phyloP scores from a whole-genome alignment of 1,140 invertebrate species.

The Batillaria attramentaria region DNA sequence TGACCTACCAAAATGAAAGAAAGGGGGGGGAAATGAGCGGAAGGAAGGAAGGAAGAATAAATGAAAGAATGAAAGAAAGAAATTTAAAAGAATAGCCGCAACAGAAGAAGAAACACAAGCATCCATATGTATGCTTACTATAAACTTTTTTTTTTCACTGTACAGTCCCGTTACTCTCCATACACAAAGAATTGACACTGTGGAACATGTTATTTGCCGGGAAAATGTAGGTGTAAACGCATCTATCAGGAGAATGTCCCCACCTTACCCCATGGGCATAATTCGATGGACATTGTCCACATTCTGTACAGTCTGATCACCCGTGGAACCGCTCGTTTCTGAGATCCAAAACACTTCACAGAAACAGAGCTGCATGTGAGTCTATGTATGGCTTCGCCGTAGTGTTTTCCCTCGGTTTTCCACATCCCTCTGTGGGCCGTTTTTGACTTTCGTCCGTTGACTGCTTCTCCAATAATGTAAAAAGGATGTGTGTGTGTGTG shows the following conservation, averaged over 20 bases:
- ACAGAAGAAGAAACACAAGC: neutral
- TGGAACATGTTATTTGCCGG: no score
- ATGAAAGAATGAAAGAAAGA: slow-evolving; percentile 1
- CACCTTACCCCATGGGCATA: no score
- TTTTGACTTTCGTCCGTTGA: neutral
- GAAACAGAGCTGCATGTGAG: neutral
- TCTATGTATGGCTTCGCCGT: no score
- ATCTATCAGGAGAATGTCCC: no score
- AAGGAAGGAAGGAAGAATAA: neutral
- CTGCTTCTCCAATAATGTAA: neutral
- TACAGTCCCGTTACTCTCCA: neutral
- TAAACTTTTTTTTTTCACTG: no score
- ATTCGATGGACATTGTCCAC: no score
- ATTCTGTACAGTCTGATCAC: no score
- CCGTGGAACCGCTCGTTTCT: neutral
- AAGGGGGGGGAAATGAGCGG: neutral
- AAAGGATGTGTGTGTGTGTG: neutral
- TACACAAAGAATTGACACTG: no score
- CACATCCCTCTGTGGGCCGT: neutral
- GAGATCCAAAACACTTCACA: slow-evolving; percentile 2
- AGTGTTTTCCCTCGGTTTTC: neutral
- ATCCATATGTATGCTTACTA: neutral
- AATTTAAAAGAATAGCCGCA: neutral
- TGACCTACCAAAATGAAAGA: slow-evolving; percentile 6
- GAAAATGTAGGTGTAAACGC: no score